Evolutionary conservation across 1,140 invertebrate genomes (phyloP).

Genomic region (Berghia stephanieae): DNA sequence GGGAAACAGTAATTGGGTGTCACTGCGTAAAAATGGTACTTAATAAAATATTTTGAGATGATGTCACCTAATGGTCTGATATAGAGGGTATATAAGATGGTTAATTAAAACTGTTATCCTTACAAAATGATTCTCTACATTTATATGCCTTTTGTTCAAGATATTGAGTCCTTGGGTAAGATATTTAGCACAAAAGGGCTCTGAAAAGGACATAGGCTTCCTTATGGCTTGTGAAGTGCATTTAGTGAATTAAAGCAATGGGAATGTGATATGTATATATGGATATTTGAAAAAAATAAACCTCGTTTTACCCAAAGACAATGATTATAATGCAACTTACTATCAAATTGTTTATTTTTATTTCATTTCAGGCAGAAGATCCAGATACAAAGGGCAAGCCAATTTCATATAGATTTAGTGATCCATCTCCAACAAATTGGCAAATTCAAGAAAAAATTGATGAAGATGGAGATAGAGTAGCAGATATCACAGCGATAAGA

Average conservation of each 20-base stretch:
- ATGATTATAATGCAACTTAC: background rate
- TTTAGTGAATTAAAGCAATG: background rate
- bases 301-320: background rate
- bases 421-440: conserved; percentile 28
- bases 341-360: too few species aligned
- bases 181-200: too few species aligned
- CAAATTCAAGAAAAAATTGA: conserved; percentile 28
- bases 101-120: too few species aligned
- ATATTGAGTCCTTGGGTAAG: too few species aligned
- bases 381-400: conserved; percentile 39
- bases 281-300: background rate
- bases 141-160: too few species aligned
- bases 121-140: too few species aligned
- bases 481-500: conserved; percentile 45
- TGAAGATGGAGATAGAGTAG: conserved; percentile 8
- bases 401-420: conserved; percentile 15
- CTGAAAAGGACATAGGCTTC: background rate
- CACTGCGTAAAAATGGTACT: too few species aligned
- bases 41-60: too few species aligned
- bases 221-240: background rate
- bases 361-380: conserved; percentile 32
- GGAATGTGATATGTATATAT: background rate
- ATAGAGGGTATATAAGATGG: too few species aligned
- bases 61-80: too few species aligned
- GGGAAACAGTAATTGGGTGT: too few species aligned